Base-by-base conservation (phyloP, 1,140 invertebrate species). In the Caenorhabditis tropicalis region DNA sequence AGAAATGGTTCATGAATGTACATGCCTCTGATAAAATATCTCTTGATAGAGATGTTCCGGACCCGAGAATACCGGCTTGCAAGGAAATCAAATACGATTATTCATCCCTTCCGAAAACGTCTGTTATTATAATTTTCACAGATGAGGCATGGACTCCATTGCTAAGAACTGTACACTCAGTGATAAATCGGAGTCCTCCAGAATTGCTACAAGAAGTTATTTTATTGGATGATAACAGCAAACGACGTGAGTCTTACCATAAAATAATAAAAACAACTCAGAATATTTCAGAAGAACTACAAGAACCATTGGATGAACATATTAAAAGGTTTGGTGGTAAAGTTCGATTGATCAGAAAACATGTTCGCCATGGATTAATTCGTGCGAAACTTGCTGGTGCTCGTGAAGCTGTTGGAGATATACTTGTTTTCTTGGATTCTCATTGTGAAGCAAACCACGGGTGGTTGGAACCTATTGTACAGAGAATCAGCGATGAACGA, bases 391-490 rank as follows among this genome's bases (percentile, higher is more conserved):
- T 97, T 81, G 93, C 93, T 65, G 96, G 96, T 29, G 96, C 96
- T 2, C 93, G 94, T 79, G 92, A 92, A 60, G 95, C 96, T 9
- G 93, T 91, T 29, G 96, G 95, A 0, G 94, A 97, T 91, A 95
- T 96, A 27, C 92, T 98, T 21, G 93, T 97, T n/a, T 97, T 98
- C 91, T 93, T 97, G 48, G 96, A 98, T 92, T 95, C 96, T n/a
- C 96, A 98, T 91, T 97, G 96, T 92, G 96, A 98, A 93, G 94
- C 94, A n/a, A 94, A 93, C 83, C 89, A 92, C 74, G 93, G 94
- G 89, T 96, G 95, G 95, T 92, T 96, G 82, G 94, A 97, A 91
- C 96, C 96, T 3, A 91, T 98, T 58, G 92, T 98, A 56, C 93
- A 94, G 86, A 92, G 95, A 84, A 95, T 97, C 85, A 94, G 94